Evolutionary conservation across 2,113 vertebrate species (phyloP).

Genomic region (Oceanodroma tethys): DNA sequence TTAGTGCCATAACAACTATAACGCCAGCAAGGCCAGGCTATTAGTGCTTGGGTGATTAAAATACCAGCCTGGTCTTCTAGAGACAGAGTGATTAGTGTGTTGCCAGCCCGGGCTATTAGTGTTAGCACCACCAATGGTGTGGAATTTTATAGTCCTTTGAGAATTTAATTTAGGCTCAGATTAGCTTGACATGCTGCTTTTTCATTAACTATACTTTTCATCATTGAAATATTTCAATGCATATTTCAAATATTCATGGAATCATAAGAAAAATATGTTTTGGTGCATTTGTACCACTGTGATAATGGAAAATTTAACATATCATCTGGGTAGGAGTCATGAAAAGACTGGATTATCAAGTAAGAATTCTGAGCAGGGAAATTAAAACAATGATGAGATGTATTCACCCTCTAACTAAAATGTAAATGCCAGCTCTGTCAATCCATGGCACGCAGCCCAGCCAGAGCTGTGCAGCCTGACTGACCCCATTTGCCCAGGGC

Average conservation of each 20-base stretch:
- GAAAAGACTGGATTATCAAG: not conserved
- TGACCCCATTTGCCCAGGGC: not conserved
- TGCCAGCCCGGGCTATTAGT: not conserved
- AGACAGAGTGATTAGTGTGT: not conserved
- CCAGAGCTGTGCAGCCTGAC: not conserved
- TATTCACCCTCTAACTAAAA: not conserved
- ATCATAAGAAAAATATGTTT: not conserved
- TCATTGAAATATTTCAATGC: not conserved
- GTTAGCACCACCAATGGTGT: not conserved
- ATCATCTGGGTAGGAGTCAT: not conserved
- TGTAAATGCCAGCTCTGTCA: not conserved
- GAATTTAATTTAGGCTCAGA: not conserved
- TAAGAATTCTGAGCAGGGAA: constrained; percentile 3
- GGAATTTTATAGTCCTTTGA: not conserved
- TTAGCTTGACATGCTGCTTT: not conserved
- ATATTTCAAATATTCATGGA: not conserved
- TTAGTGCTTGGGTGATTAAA: constrained; percentile 26
- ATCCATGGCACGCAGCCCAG: not conserved
- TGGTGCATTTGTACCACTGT: not conserved
- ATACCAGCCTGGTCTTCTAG: constrained; percentile 3
- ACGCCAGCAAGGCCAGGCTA: not conserved
- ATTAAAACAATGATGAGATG: not conserved
- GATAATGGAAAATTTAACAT: not conserved
- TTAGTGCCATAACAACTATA: constrained; percentile 12
- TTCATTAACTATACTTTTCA: not conserved